Conservation (phyloP, 2,888 invertebrate species). For the Meiosimyza decipiens region DNA sequence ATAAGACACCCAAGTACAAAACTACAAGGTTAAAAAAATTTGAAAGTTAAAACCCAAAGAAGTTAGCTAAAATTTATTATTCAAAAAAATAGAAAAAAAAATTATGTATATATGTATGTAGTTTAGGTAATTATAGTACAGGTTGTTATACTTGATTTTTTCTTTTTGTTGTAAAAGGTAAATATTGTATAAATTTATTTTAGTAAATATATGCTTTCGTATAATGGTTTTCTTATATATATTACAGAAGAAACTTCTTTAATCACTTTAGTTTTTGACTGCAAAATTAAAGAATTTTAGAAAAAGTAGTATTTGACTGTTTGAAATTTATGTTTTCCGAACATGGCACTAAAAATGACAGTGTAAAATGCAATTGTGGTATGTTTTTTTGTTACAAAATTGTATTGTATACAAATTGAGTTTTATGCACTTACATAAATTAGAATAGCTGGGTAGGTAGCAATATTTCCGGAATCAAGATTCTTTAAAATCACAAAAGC, state of each 20-base stretch:
- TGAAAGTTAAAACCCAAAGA: no score
- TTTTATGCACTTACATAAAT: no score
- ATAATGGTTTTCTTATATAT: not conserved
- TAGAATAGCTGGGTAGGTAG: no score
- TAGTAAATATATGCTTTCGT: no score
- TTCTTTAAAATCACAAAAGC: no score
- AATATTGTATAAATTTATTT: no score
- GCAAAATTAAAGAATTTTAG: slow-evolving; percentile 8
- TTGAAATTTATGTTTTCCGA: slow-evolving; percentile 13
- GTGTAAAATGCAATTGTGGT: slow-evolving; percentile 19
- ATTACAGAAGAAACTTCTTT: slow-evolving; percentile 9
- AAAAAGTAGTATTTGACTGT: not conserved
- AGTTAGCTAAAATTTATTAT: not conserved
- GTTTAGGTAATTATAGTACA: slow-evolving; percentile 15
- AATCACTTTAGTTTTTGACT: slow-evolving; percentile 13
- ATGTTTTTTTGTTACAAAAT: not conserved
- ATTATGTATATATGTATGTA: not conserved
- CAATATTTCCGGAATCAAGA: no score
- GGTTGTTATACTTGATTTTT: slow-evolving; percentile 4
- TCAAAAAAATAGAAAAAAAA: slow-evolving; percentile 19
- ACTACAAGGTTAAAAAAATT: no score
- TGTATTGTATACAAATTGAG: no score
- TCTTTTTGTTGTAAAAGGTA: no score
- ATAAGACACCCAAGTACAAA: not conserved
- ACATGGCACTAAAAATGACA: slow-evolving; percentile 17